Evolutionary conservation across 2,797 vertebrate species (phyloP), one percentile per base, ranked within the genome.

Genomic region (Microctenopoma stevenorrisi): DNA sequence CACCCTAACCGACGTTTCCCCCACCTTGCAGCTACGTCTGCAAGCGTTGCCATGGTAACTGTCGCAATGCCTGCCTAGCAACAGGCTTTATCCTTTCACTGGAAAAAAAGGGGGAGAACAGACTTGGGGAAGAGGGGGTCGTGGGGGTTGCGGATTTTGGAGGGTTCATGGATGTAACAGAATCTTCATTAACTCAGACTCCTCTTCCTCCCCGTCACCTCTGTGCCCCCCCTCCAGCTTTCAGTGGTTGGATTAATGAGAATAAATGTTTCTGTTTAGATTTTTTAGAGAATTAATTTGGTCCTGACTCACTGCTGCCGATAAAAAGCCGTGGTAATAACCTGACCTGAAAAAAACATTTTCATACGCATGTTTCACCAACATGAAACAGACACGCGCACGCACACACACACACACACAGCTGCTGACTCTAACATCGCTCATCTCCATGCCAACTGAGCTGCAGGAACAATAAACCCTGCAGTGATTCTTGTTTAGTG

Each of bases 31-130:
- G 90, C 89, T 85, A 91, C 84, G 88, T 94, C 91, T 91, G 91
- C 83, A 84, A 87, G 86, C 72, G 92, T 95, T 94, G 70, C 93
- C 91, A 94, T 93, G 91, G 91, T 89, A 94, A 95, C 93, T 91
- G 92, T 92, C 88, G 78, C 90, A 91, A 78, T 93, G 88, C 92
- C 93, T 94, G 90, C 93, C 93, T 94, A 91, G 92, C 90, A 93
- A 94, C 93, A 94, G 88, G 89, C 91, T 88, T 90, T 82, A 90
- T 92, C 92, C 87, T 90, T 87, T 87, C 74, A 72, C 68, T 81
- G 86, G 71, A 66, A 62, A 74, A 83, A 88, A 22, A 11, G 16
- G 37, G 77, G 83, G 84, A 83, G 68, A 55, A 66, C 15, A 69
- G 64, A 68, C 53, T 68, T 60, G 60, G 68, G 76, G 49, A 66